Conservation (phyloP, 2,113 vertebrate species). For the Lethenteron reissneri region DNA sequence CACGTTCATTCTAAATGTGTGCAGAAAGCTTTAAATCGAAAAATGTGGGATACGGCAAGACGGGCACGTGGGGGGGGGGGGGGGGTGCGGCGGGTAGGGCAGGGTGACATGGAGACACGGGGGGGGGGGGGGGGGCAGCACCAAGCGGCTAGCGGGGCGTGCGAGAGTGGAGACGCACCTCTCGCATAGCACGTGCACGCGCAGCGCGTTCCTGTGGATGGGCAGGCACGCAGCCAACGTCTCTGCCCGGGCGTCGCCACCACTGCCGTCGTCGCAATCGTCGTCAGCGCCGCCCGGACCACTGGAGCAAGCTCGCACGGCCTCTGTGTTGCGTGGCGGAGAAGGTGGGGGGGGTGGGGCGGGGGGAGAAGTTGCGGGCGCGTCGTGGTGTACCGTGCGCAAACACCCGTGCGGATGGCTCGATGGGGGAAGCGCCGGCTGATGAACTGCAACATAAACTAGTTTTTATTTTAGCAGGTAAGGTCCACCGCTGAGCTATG, state of each 20-base stretch:
- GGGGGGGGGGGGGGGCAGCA: not conserved
- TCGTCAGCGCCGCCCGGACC: slow-evolving; percentile 37
- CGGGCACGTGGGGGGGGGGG: not conserved
- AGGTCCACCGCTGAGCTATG: too few species aligned
- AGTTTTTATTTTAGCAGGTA: too few species aligned
- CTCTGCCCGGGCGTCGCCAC: slow-evolving; percentile 18
- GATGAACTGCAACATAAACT: too few species aligned
- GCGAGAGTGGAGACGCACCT: slow-evolving; percentile 27
- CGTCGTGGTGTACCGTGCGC: not conserved
- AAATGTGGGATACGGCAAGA: not conserved
- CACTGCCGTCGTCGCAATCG: slow-evolving; percentile 38
- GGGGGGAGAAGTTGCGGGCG: not conserved
- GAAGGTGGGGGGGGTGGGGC: not conserved
- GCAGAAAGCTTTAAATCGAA: not conserved
- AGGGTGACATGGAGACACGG: too few species aligned
- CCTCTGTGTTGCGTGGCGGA: not conserved
- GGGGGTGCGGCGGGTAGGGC: not conserved
- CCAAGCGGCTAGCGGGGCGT: not conserved
- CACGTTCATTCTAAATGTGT: too few species aligned
- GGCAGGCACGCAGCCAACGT: slow-evolving; percentile 40
- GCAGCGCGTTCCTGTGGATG: slow-evolving; percentile 55
- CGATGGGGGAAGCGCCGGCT: too few species aligned
- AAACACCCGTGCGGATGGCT: not conserved
- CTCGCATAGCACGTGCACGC: slow-evolving; percentile 35
- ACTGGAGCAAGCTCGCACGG: not conserved